These are phyloP conservation scores for Panorpa germanica DNA, from an alignment of 2,888 invertebrate species.

Conservation along the genomic window DNA sequence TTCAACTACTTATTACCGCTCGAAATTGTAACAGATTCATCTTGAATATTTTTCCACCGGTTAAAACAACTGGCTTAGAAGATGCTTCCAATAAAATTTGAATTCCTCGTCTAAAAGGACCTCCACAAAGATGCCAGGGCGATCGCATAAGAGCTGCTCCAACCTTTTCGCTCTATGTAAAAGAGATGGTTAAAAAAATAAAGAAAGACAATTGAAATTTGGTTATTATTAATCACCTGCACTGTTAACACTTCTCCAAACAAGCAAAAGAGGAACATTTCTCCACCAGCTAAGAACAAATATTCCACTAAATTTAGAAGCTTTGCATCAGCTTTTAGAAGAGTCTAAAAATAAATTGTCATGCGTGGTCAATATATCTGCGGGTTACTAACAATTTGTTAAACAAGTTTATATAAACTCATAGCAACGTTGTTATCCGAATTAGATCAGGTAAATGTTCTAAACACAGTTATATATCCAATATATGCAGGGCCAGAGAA, in stretches of 20 bases:
- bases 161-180: constrained; percentile 17
- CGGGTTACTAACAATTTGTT: background rate
- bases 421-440: background rate
- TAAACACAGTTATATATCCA: too few relatives aligned
- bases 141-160: constrained; percentile 18
- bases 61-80: constrained; percentile 15
- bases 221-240: constrained; percentile 7
- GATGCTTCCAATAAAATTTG: constrained; percentile 17
- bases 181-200: constrained; percentile 5
- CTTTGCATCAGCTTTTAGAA: too few relatives aligned
- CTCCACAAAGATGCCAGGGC: constrained; percentile 18
- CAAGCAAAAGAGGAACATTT: constrained; percentile 20
- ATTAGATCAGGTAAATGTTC: too few relatives aligned
- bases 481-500: too few relatives aligned
- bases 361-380: constrained; percentile 9
- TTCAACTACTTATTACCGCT: too few relatives aligned
- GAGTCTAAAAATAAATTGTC: too few relatives aligned
- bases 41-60: constrained; percentile 18
- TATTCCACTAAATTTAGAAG: constrained; percentile 18
- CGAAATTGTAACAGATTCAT: constrained; percentile 18
- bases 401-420: constrained; percentile 1
- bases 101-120: constrained; percentile 15
- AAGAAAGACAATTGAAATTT: background rate
- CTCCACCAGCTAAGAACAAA: constrained; percentile 17
- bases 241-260: constrained; percentile 16